Evolutionary conservation across 1,140 invertebrate species (phyloP), one percentile per base, ranked within the genome.

Genomic region (Platyscapa corneri): DNA sequence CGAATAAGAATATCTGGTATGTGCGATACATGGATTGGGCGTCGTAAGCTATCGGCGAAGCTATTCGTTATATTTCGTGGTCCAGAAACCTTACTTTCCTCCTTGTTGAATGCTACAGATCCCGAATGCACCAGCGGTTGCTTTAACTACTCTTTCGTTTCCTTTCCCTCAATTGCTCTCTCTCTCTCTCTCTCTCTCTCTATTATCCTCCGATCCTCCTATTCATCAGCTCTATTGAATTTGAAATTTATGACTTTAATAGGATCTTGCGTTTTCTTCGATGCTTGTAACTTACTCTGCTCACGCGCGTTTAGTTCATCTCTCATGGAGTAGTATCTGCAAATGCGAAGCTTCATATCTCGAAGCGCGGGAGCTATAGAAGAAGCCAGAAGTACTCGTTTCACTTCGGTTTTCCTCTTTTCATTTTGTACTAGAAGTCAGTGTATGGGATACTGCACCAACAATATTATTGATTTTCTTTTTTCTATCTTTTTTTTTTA

Each of bases 231-330:
- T 76, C 84, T 65, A 85, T 82, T 85, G 84, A 85, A 85, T 82
- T 81, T 79, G 23, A 75, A 85, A 85, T 85, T 85, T 85, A 85
- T 85, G 84, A 82, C 84, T 85, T 85, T 85, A 85, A 85, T 85
- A 85, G 84, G 84, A 85, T 85, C 84, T 79, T 67, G 84, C 81
- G 84, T 81, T 81, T 85, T 82, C 84, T 56, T 64, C 72, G 70
- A 76, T 6, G 84, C 70, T 82, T 79, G 56, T 85, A 85, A 85
- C 65, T 85, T 79, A 85, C 46, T 77, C 64, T 5, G 42, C 10
- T 12, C n/a, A 16, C 80, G 65, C 5, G 42, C 23, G 49, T n/a
- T 72, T 32, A 67, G 80, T 82, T 81, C 64, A 49, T 82, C 81
- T 82, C 46, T 64, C 34, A 12, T 8, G 18, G 79, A 70, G 72